These are phyloP conservation scores for Charadrius vociferus DNA, from an alignment of 2,113 vertebrate genomes.

Conservation along the genomic window DNA sequence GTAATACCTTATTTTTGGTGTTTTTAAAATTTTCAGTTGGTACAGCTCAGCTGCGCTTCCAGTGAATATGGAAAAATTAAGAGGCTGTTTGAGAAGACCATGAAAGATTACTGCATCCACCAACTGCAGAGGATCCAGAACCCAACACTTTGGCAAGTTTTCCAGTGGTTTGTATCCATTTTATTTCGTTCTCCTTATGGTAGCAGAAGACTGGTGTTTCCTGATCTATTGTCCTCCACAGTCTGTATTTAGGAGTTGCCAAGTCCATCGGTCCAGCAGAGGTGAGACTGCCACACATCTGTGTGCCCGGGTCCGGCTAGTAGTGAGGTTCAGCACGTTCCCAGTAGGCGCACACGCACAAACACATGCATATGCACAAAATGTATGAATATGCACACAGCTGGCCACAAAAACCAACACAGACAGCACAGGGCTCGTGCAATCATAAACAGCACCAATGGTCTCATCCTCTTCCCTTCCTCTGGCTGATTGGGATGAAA, in stretches of 20 bases:
- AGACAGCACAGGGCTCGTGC: not conserved
- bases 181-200: not conserved
- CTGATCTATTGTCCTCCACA: not conserved
- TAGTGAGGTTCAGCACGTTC: not conserved
- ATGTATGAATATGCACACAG: fast-evolving
- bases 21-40: slow-evolving; percentile 64
- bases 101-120: slow-evolving; percentile 75
- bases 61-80: slow-evolving; percentile 71
- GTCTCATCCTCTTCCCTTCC: not conserved
- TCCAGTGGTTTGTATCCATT: slow-evolving; percentile 81
- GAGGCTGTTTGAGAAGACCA: slow-evolving; percentile 77
- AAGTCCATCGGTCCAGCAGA: not conserved
- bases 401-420: not conserved
- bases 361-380: not conserved
- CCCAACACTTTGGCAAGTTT: slow-evolving; percentile 80
- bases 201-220: not conserved
- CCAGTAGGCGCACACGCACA: fast-evolving
- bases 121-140: slow-evolving; percentile 87
- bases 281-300: not conserved
- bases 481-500: not conserved
- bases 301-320: not conserved
- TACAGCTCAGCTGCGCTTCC: slow-evolving; percentile 53
- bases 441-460: not conserved
- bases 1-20: not conserved
- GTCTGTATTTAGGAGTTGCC: not conserved